Base-by-base conservation (phyloP, 2,888 invertebrate species). In the Griposia aprilina region DNA sequence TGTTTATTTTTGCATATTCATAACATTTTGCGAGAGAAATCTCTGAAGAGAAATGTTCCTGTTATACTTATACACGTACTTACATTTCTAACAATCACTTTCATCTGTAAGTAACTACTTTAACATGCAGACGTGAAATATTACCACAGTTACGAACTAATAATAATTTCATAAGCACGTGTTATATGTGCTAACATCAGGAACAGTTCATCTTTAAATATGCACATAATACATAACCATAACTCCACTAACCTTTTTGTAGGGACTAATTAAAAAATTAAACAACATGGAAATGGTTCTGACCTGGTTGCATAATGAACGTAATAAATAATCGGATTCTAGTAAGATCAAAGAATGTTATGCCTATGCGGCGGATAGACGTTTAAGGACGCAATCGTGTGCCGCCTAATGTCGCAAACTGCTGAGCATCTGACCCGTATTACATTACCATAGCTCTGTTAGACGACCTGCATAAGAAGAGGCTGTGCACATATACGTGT, bases 371-470 rank as follows among this genome's bases (percentile, higher is more conserved):
- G 60, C 45, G 62, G 59, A 78, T 76, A 66, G 84, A 77, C 87
- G 85, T 91, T 89, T 88, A 88, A 88, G 89, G 88, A 89, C 90
- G 90, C 88, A 90, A 90, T 91, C 86, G 83, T 83, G 80, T 88
- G 72, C 70, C 75, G 76, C 68, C 80, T 90, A 87, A 88, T 92
- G 92, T 92, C 90, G 92, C 91, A 93, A 92, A 91, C 89, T 81
- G 77, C 89, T 81, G 78, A 87, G 82, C 87, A 86, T 88, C 88
- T 90, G 91, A 90, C 91, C 90, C 73, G 90, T 84, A 89, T 90
- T 87, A 86, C 87, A 86, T 89, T 77, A 76, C 79, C 72, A 73
- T 80, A 81, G 79, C 65, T 79, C 68, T 66, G 86, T 60, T 79
- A 75, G 78, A 77, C 76, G 74, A 81, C 70, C 68, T 80, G 80